Evolutionary conservation across 2,797 vertebrate species (phyloP).

Genomic region (Dryobates pubescens): DNA sequence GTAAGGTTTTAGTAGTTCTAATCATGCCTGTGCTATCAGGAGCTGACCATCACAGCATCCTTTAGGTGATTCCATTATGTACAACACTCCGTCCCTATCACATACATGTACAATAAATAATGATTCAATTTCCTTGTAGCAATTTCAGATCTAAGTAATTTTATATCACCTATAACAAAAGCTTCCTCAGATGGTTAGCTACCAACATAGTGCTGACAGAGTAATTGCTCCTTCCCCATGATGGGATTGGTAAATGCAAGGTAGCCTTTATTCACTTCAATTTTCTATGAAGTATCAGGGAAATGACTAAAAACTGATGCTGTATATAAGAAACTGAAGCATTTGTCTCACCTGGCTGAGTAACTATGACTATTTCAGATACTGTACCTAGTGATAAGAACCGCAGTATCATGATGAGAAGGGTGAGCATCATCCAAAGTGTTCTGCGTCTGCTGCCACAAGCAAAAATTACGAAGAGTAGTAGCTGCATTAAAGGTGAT

Average conservation of each 20-base stretch:
- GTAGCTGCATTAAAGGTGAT: constrained; percentile 93
- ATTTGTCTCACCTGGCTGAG: background rate
- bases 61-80: background rate
- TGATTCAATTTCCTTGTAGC: background rate
- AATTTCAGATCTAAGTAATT: background rate
- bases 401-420: constrained; percentile 93
- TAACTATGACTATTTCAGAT: background rate
- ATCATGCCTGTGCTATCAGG: background rate
- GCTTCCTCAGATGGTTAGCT: background rate
- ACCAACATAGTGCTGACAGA: background rate
- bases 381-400: constrained; percentile 93
- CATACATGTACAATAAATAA: background rate
- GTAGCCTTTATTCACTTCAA: background rate
- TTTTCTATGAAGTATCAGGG: background rate
- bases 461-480: constrained; percentile 94
- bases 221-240: background rate
- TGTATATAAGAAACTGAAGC: background rate
- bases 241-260: background rate
- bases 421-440: constrained; percentile 89
- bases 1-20: background rate
- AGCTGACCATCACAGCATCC: background rate
- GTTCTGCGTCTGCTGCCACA: constrained; percentile 95
- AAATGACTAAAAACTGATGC: background rate
- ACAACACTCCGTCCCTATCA: background rate
- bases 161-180: background rate